A percentile compares a stretch with the other conserved stretches of the same genome.
These are phyloP conservation scores for Colaptes auratus DNA, from an alignment of 2,113 vertebrate genomes.

Conservation along the genomic window DNA sequence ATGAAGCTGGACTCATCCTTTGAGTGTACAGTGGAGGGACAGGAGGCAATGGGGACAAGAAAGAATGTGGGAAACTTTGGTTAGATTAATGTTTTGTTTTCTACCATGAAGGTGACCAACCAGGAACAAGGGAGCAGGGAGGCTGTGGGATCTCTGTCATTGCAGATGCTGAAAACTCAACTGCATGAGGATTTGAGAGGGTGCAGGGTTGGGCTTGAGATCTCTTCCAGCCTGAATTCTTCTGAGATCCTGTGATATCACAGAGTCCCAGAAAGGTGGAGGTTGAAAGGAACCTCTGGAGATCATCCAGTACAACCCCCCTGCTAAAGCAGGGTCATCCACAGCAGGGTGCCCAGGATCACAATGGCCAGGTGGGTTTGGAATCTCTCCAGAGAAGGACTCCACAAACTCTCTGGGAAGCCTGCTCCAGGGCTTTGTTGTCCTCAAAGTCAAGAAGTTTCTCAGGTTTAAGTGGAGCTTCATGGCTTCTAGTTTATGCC, in stretches of 20 bases:
- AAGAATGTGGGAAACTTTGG: not conserved
- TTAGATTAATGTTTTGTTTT: not conserved
- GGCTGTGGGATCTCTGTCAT: not conserved
- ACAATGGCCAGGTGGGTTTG: no score
- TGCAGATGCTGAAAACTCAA: not conserved
- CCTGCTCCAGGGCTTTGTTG: no score
- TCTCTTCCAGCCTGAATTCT: not conserved
- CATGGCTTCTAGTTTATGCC: no score
- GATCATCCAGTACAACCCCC: no score
- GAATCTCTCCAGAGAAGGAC: no score
- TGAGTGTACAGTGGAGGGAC: not conserved
- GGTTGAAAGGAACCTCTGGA: no score
- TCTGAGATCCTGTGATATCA: fast-evolving
- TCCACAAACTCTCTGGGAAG: no score
- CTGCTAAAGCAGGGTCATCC: no score
- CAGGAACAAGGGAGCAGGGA: not conserved
- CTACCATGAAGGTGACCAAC: not conserved
- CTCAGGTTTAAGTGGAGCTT: no score
- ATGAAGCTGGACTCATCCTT: fast-evolving
- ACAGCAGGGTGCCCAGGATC: no score
- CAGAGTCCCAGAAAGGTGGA: no score
- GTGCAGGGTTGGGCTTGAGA: not conserved
- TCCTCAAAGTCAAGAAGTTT: no score
- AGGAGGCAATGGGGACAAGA: not conserved
- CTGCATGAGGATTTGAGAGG: not conserved